Evolutionary conservation across 2,797 vertebrate species (phyloP), one percentile per base, ranked within the genome.

Genomic region (Macrochelys suwanniensis): DNA sequence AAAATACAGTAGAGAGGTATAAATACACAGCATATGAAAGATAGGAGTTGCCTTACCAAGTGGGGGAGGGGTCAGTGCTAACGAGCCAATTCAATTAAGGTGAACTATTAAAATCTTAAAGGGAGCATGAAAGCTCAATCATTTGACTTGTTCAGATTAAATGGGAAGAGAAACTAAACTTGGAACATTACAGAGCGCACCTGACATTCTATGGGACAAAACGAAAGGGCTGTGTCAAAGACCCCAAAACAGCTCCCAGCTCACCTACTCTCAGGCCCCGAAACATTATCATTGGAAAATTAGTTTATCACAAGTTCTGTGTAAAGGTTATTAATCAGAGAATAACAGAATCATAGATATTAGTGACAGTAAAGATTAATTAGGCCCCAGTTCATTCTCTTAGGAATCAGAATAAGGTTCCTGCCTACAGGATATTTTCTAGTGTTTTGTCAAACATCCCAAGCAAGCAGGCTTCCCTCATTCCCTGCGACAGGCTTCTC

Each of bases 371-470:
- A 47, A 80, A 80, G 5, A 50, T 71, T 92, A 45, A 89, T 90
- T 28, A 92, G 80, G 26, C 17, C 59, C 88, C 93, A 96, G 78
- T 9, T 59, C 56, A 92, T 56, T 71, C 59, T 86, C 33, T 7
- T 17, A 47, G 23, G 59, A 42, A 51, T 51, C 51, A 81, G 80
- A 81, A 8, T 79, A 89, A 31, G 59, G 84, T 81, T 45, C 17
- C 49, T 85, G 77, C 9, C 84, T 57, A n/a, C 11, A 86, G 28
- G 10, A 17, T 25, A 28, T 0, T 12, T 51, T 71, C 16, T 54
- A 0, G 0, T 19, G 45, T 59, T 91, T 56, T 89, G 80, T 11
- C 21, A 49, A 81, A 53, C 56, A 88, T 87, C 68, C 85, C 71
- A 94, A 71, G 56, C 1, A 9, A 25, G 50, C 11, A 31, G 53